These are phyloP conservation scores for Gallinago jamesoni DNA, from an alignment of 2,113 vertebrate genomes.

Conservation along the genomic window DNA sequence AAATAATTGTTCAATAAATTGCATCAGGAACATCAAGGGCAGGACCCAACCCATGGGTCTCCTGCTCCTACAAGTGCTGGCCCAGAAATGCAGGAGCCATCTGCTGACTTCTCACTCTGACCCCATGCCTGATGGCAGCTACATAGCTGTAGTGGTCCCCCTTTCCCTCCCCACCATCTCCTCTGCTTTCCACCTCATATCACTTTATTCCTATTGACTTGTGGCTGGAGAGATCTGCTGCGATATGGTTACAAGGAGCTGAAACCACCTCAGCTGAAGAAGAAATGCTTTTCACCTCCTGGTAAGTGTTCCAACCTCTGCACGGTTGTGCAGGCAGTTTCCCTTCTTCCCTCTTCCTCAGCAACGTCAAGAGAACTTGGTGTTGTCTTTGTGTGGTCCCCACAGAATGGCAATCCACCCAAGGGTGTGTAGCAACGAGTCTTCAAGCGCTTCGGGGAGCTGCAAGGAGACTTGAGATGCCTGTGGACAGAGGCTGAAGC, in stretches of 20 bases:
- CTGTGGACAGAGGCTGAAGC: background rate
- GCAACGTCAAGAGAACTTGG: background rate
- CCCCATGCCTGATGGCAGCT: background rate
- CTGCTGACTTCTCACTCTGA: background rate
- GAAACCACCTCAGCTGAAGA: background rate
- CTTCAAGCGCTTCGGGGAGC: background rate
- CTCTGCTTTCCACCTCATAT: background rate
- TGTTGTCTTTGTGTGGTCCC: background rate
- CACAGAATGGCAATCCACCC: background rate
- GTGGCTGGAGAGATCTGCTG: background rate
- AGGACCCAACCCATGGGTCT: background rate
- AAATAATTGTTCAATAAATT: background rate
- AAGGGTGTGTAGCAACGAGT: background rate
- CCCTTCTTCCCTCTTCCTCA: background rate
- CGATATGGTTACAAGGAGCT: accelerated
- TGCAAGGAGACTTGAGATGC: background rate
- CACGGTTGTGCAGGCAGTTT: background rate
- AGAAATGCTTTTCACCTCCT: background rate
- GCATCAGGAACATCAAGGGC: background rate
- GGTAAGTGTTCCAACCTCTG: background rate
- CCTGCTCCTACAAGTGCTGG: background rate
- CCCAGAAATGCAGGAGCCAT: background rate
- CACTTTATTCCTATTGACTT: background rate
- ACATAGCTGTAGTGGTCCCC: accelerated
- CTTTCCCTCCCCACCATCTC: background rate